phyloP scores from a whole-genome alignment of 2,888 invertebrate genomes.

The Agrilus mali region DNA sequence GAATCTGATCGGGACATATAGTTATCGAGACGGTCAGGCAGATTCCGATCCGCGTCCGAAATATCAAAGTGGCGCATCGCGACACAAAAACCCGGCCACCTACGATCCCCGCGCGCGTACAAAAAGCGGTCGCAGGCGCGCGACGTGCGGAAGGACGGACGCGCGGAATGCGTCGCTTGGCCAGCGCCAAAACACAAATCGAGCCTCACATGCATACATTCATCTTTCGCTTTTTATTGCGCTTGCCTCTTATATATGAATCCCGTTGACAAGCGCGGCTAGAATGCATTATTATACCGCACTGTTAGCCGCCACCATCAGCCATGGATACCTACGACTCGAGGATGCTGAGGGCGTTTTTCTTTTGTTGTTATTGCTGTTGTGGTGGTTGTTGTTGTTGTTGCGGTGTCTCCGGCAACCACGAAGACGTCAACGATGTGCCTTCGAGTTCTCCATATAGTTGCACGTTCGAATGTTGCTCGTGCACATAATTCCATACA shows the following conservation, averaged over 20 bases:
- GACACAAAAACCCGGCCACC: slow-evolving; percentile 21
- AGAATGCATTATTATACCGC: too few relatives aligned
- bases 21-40: slow-evolving; percentile 6
- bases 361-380: too few relatives aligned
- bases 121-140: slow-evolving; percentile 23
- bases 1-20: slow-evolving; percentile 19
- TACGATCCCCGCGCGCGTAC: slow-evolving; percentile 21
- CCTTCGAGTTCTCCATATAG: too few relatives aligned
- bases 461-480: too few relatives aligned
- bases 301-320: too few relatives aligned
- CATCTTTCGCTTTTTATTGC: slow-evolving; percentile 28
- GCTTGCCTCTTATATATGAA: slow-evolving; percentile 27
- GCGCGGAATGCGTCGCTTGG: slow-evolving; percentile 31
- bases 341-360: too few relatives aligned
- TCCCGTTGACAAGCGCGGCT: slow-evolving; percentile 14
- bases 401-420: too few relatives aligned
- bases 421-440: too few relatives aligned
- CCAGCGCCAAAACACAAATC: slow-evolving; percentile 35
- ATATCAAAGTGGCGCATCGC: slow-evolving; percentile 19
- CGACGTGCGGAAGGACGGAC: slow-evolving; percentile 22
- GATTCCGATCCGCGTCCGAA: slow-evolving; percentile 18
- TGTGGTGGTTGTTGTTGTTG: too few relatives aligned
- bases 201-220: slow-evolving; percentile 30
- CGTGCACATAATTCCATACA: too few relatives aligned
- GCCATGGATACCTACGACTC: too few relatives aligned